Evolutionary conservation across 2,113 vertebrate species (phyloP).

Genomic region (human): DNA sequence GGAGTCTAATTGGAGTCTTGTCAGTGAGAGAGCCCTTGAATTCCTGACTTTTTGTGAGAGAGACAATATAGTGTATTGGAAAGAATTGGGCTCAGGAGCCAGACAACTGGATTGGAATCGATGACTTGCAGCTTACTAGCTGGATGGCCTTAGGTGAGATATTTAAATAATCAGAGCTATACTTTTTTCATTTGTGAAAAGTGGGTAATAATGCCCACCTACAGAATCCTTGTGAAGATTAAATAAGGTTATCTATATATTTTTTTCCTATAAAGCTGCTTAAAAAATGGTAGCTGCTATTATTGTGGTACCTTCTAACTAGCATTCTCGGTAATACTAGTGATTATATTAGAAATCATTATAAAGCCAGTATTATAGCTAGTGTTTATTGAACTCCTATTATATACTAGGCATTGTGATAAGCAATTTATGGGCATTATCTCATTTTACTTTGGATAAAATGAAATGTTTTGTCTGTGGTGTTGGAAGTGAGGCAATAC

Average conservation of each 20-base stretch:
- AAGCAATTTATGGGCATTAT: background rate
- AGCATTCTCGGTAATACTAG: background rate
- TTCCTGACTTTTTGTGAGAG: slow-evolving; percentile 35
- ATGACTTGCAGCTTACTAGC: background rate
- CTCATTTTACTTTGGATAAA: background rate
- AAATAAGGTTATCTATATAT: background rate
- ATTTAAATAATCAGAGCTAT: slow-evolving; percentile 38
- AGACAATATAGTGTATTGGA: background rate
- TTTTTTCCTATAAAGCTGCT: background rate
- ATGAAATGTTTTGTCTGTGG: background rate
- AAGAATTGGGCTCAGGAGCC: slow-evolving; percentile 16
- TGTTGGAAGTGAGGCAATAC: background rate
- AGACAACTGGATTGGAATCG: background rate
- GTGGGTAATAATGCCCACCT: background rate
- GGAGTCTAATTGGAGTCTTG: background rate
- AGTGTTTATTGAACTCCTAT: slow-evolving; percentile 1
- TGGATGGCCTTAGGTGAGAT: background rate
- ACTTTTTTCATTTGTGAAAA: slow-evolving; percentile 42
- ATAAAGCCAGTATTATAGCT: background rate
- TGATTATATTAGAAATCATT: background rate
- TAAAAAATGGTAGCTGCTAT: background rate
- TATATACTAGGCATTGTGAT: background rate
- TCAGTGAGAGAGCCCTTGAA: slow-evolving; percentile 38
- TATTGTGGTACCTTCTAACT: background rate
- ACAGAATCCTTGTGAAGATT: background rate